Base-by-base conservation (phyloP, 2,113 vertebrate species). In the Probosciger aterrimus region DNA sequence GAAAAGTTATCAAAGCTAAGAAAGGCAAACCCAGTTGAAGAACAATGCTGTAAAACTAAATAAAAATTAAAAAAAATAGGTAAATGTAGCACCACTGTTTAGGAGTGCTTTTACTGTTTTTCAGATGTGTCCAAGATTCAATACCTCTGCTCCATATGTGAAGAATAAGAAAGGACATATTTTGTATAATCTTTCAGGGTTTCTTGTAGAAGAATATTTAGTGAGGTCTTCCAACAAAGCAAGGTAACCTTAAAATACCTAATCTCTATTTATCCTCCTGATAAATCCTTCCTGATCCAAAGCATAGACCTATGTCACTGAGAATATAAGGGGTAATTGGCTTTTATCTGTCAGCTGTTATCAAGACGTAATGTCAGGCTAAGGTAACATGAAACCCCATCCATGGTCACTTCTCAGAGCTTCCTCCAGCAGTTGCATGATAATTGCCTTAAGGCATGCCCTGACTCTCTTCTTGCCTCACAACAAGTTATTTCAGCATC, bases 141-240 rank as follows among this genome's bases (percentile, higher is more conserved):
- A 95, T 28, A 18, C 18, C 1, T 73, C 95, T 41, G 90, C 55
- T 39, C 94, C 95, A 4, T 96, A 96, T 60, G 11, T 98, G 83
- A 97, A 94, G 64, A 97, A 91, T 91, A 86, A 37, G 39, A 80
- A 94, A 69, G 97, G 97, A 37, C 88, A 93, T 71, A 82, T 62
- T 44, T 91, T 98, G 16, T 97, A 98, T 46, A 97, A 98, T 47
- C 95, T 98, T 20, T 97, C 98, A 4, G 97, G 95, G 9, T 73
- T 97, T 25, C 68, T 49, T 20, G 33, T 97, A 47, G 98, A 98
- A 88, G 96, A 98, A 28, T 97, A 97, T 46, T 86, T 98, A 92
- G 85, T 98, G 57, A n/a, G 52, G 6, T 50, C 89, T 4, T 92
- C 87, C 18, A 94, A 92, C 46, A 97, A 92, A 67, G 95, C 96